phyloP scores from a whole-genome alignment of 2,888 invertebrate genomes.

The Drosophila barbarae region DNA sequence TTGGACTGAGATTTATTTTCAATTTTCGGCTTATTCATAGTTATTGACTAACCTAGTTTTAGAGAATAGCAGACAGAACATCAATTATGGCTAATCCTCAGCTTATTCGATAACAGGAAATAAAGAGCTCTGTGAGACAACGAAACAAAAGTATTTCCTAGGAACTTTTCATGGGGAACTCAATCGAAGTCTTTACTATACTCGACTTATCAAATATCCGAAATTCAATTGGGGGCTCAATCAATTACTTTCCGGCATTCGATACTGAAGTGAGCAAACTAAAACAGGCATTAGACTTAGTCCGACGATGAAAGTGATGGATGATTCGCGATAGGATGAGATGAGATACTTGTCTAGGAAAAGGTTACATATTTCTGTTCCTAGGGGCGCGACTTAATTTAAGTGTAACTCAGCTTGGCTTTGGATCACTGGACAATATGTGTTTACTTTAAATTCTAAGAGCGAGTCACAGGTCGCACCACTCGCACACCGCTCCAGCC shows the following conservation, averaged over 20 bases:
- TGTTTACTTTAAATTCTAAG: slow-evolving; percentile 31
- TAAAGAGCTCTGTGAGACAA: slow-evolving; percentile 11
- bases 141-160: slow-evolving; percentile 17
- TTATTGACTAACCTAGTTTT: slow-evolving; percentile 12
- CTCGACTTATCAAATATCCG: slow-evolving; percentile 55
- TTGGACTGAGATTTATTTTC: slow-evolving; percentile 9
- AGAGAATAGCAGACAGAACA: slow-evolving; percentile 16
- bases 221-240: slow-evolving; percentile 72
- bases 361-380: slow-evolving; percentile 7
- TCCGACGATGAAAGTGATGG: slow-evolving; percentile 5
- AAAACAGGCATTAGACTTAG: slow-evolving; percentile 15
- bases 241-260: slow-evolving; percentile 69
- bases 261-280: slow-evolving; percentile 27
- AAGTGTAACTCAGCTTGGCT: slow-evolving; percentile 63
- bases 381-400: slow-evolving; percentile 31
- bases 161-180: slow-evolving; percentile 30
- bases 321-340: slow-evolving; percentile 4
- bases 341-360: slow-evolving; percentile 5
- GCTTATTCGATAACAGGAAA: slow-evolving; percentile 9
- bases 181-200: slow-evolving; percentile 27
- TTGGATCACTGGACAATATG: slow-evolving; percentile 59
- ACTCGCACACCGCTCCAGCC: slow-evolving; percentile 21
- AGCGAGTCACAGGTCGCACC: slow-evolving; percentile 25
- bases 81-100: slow-evolving; percentile 16
- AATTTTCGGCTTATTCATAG: slow-evolving; percentile 1